Evolutionary conservation across 2,888 invertebrate genomes (phyloP), one percentile per base, ranked within the genome.

Genomic region (Agonum fuliginosum): DNA sequence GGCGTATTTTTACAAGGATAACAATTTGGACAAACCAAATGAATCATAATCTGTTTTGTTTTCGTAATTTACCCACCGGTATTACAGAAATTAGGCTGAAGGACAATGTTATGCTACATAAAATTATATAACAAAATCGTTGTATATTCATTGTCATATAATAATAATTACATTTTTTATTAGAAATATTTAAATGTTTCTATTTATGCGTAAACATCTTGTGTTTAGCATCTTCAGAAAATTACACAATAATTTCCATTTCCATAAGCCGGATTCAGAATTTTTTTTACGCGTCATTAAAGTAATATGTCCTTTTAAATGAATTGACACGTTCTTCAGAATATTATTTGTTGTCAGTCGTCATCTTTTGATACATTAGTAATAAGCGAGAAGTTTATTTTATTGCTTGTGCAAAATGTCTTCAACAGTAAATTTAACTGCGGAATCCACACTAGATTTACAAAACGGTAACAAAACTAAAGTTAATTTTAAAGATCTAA

Each of bases 351-450:
- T 62, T 14, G 8, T 27, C 30, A n/a, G n/a, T 27, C 6, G 17
- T 30, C 58, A 27, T 27, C 27, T 62, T 30, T 27, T 62, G 27
- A 30, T n/a, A n/a, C n/a, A n/a, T n/a, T n/a, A n/a, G n/a, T n/a
- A n/a, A n/a, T n/a, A n/a, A n/a, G n/a, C n/a, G n/a, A 30, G 14
- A 20, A 6, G 65, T 17, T 20, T 22, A 67, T n/a, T 20, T 10
- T 34, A 30, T 37, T 58, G 46, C 8, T 58, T 46, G 71, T 30
- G 51, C 2, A 78, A 79, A 79, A 85, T 84, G 84, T 79, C 81
- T 54, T 85, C 85, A 3, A 84, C 85, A 14, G 80, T 80, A 30
- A 83, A 84, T 73, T 80, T 85, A 79, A 84, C 84, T 37, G 81
- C 82, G 8, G 81, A 83, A 19, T 83, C 83, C 3, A 82, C 82